Conservation (phyloP, 1,140 invertebrate species). For the Bombus sibiricus region DNA sequence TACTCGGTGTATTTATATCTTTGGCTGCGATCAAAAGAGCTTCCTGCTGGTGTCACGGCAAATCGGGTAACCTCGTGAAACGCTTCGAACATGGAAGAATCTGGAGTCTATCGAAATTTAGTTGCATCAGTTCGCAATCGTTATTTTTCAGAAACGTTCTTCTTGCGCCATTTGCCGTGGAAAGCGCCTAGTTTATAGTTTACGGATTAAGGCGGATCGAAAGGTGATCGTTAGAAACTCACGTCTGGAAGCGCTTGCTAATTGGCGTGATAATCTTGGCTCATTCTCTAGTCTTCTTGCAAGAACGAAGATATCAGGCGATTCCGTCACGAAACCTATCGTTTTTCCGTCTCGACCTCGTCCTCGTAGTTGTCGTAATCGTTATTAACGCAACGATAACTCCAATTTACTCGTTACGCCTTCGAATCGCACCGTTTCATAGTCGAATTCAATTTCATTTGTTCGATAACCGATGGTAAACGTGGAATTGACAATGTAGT, state of each 20-base stretch:
- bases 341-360: no score
- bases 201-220: no score
- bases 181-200: no score
- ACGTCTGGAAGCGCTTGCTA: no score
- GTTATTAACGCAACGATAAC: not conserved
- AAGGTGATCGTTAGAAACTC: no score
- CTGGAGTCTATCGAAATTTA: not conserved
- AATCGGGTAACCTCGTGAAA: no score
- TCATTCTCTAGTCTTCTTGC: no score
- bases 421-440: not conserved
- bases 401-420: not conserved
- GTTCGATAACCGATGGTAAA: not conserved
- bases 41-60: not conserved
- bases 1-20: slow-evolving; percentile 44
- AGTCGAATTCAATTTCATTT: not conserved
- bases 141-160: not conserved
- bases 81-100: not conserved
- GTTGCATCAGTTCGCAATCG: not conserved
- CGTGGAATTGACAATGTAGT: not conserved
- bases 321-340: no score
- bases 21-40: slow-evolving; percentile 29
- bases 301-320: no score
- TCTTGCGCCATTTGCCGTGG: not conserved
- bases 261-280: no score
- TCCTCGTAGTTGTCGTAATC: not conserved